These are phyloP conservation scores for Drosophila sulfurigaster DNA, from an alignment of 1,140 invertebrate species.

Conservation along the genomic window DNA sequence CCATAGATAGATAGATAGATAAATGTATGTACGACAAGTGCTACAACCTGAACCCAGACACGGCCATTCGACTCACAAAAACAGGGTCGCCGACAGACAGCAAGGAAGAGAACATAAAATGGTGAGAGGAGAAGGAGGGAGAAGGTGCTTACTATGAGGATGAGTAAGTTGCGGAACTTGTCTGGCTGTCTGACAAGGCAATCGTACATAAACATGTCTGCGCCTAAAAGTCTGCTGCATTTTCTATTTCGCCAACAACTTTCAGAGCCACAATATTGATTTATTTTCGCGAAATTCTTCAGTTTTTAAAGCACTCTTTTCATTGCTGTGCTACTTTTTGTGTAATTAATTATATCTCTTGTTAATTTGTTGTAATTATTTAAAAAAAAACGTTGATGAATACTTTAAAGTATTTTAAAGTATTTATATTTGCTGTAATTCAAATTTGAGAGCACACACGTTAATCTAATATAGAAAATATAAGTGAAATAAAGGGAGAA, in stretches of 20 bases:
- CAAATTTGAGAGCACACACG: no score
- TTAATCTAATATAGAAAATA: no score
- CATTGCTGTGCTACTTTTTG: no score
- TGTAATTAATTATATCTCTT: no score
- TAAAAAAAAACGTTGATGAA: no score
- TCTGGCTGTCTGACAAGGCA: slow-evolving; percentile 68
- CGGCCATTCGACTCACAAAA: neutral
- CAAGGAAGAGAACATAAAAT: no score
- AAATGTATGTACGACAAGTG: slow-evolving; percentile 35
- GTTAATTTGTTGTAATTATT: no score
- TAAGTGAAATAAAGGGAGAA: no score
- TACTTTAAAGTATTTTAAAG: no score
- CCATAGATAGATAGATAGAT: slow-evolving; percentile 47
- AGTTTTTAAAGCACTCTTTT: neutral
- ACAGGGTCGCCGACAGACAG: slow-evolving; percentile 46
- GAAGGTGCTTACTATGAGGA: neutral
- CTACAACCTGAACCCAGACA: slow-evolving; percentile 36
- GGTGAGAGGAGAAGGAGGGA: neutral
- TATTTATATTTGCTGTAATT: no score
- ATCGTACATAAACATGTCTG: slow-evolving; percentile 77
- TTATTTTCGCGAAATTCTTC: slow-evolving; percentile 20
- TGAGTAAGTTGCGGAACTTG: slow-evolving; percentile 50
- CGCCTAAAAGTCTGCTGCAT: slow-evolving; percentile 78
- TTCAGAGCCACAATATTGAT: slow-evolving; percentile 51
- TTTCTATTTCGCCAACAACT: slow-evolving; percentile 42